Evolutionary conservation across 2,888 invertebrate species (phyloP).

Genomic region (Atethmia centrago): DNA sequence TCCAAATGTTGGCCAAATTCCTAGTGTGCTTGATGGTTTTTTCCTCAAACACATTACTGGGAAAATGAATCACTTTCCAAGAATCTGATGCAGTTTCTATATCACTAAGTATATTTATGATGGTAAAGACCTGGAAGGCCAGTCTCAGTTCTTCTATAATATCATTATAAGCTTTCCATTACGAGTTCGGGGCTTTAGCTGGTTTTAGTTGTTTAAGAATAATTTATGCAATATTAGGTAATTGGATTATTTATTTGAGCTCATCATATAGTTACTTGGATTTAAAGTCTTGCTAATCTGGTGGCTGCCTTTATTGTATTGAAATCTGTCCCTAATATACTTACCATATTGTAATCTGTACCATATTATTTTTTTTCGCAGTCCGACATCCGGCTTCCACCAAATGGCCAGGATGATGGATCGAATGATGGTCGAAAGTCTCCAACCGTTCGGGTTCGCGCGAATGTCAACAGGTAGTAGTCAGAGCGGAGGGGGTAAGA

Average conservation of each 20-base stretch:
- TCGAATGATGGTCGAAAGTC: constrained; percentile 92
- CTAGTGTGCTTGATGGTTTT: not conserved
- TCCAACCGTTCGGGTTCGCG: constrained; percentile 92
- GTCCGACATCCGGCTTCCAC: constrained; percentile 91
- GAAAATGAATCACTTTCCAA: not conserved
- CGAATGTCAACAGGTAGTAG: constrained; percentile 91
- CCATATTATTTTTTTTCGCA: constrained; percentile 70
- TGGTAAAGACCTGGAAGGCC: not conserved
- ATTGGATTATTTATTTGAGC: constrained; percentile 96
- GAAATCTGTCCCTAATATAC: not conserved
- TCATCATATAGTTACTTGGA: constrained; percentile 93
- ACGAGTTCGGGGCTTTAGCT: not conserved
- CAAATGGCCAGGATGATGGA: constrained; percentile 95
- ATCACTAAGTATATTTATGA: not conserved
- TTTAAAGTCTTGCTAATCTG: not conserved
- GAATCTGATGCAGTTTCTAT: not conserved
- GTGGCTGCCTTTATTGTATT: not conserved
- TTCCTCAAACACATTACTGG: not conserved
- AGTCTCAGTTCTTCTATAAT: not conserved
- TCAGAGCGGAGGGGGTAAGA: constrained; percentile 77
- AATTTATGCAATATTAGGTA: constrained; percentile 95
- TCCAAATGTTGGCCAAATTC: not conserved
- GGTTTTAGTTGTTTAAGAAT: constrained; percentile 93
- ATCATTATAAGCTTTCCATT: not conserved
- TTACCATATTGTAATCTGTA: not conserved